phyloP scores from a whole-genome alignment of 2,888 invertebrate species.

The Phorcus lineatus region DNA sequence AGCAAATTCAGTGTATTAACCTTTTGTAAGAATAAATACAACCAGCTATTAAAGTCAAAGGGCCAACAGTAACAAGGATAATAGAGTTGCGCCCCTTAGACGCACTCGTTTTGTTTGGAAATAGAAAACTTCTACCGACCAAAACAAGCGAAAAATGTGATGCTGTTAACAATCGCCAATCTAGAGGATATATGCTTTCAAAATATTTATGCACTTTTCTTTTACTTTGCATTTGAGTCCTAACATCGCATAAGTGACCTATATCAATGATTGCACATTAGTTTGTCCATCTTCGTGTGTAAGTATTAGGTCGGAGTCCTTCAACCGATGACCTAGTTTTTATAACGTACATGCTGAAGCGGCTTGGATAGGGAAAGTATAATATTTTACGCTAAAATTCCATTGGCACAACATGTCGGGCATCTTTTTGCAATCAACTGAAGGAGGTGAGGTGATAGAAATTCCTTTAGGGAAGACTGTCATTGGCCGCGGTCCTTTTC shows the following conservation, averaged over 20 bases:
- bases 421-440: slow-evolving; percentile 52
- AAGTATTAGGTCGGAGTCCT: no score
- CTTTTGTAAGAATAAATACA: no score
- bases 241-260: no score
- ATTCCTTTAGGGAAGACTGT: slow-evolving; percentile 63
- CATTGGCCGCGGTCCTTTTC: slow-evolving; percentile 71
- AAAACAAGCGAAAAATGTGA: slow-evolving; percentile 11
- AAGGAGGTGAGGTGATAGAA: slow-evolving; percentile 52
- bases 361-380: no score
- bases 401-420: slow-evolving; percentile 47
- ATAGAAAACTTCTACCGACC: not conserved
- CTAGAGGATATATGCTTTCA: not conserved
- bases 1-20: no score
- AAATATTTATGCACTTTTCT: not conserved
- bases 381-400: not conserved
- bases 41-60: no score
- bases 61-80: not conserved
- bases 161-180: not conserved
- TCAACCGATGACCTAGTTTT: no score
- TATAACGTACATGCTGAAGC: no score
- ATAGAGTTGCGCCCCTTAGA: slow-evolving; percentile 1
- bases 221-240: not conserved
- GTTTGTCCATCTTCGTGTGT: no score
- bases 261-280: no score
- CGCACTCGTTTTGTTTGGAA: slow-evolving; percentile 3